phyloP scores from a whole-genome alignment of 2,113 vertebrate species.

The Hemichromis elongatus region DNA sequence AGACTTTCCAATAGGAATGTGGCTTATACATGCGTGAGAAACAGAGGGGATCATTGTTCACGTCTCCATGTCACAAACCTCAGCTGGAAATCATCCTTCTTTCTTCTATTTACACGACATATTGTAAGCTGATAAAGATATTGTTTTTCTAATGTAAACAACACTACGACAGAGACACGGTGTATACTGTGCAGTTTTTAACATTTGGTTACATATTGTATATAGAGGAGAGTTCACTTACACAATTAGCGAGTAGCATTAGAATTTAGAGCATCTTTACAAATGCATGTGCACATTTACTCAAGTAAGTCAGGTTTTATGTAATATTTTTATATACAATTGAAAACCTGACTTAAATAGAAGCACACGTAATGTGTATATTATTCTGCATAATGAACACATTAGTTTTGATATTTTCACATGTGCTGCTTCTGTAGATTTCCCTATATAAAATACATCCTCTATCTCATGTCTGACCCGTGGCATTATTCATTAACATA shows the following conservation, averaged over 20 bases:
- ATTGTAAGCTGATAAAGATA: not conserved
- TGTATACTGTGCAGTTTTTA: not conserved
- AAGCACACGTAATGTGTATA: not conserved
- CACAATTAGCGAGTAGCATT: not conserved
- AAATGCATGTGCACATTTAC: not conserved
- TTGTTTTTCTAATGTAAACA: not conserved
- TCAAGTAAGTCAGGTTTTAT: not conserved
- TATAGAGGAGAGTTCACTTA: not conserved
- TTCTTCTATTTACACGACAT: not conserved
- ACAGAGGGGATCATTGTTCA: constrained; percentile 32
- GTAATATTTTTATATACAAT: not conserved
- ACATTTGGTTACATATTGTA: not conserved
- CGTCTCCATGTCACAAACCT: not conserved
- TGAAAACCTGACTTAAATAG: not conserved
- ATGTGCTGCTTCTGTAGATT: not conserved
- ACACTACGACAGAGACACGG: not conserved
- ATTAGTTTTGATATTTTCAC: not conserved
- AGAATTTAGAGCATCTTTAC: not conserved
- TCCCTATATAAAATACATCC: not conserved
- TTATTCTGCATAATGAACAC: not conserved
- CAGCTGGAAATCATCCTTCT: constrained; percentile 3
- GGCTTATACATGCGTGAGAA: not conserved
- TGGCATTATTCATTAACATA: not conserved
- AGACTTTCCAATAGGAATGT: constrained; percentile 21
- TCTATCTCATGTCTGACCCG: rapidly evolving